Conservation (phyloP, 2,113 vertebrate genomes). For the Cochlearius cochlearius region DNA sequence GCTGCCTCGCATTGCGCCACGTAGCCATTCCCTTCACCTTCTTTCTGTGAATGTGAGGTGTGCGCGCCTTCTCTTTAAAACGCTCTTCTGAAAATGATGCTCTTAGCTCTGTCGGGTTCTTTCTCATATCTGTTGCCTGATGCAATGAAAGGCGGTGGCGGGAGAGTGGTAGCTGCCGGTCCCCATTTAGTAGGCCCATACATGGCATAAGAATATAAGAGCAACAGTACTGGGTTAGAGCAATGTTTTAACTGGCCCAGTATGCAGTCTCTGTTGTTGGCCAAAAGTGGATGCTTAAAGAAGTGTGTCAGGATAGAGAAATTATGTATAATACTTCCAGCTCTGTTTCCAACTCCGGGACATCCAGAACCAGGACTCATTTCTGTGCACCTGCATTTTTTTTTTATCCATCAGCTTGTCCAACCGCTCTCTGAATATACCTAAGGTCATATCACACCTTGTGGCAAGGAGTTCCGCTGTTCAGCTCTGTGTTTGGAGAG, state of each 20-base stretch:
- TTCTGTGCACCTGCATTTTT: not conserved
- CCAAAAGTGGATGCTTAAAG: not conserved
- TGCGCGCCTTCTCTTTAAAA: not conserved
- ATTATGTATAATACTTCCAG: not conserved
- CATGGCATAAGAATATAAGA: not conserved
- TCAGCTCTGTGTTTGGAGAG: not conserved
- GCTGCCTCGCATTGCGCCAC: not conserved
- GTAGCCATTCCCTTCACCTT: not conserved
- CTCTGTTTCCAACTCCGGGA: not conserved
- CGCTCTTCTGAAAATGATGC: not conserved
- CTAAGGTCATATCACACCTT: not conserved
- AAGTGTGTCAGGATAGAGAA: not conserved
- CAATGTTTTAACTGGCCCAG: not conserved
- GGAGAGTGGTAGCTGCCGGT: not conserved
- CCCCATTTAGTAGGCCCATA: not conserved
- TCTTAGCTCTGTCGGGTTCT: not conserved
- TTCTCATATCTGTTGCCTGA: not conserved
- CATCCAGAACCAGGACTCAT: not conserved
- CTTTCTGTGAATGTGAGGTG: not conserved
- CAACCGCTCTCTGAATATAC: accelerated
- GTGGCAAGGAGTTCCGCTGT: not conserved
- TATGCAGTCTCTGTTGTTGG: not conserved
- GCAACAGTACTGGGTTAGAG: not conserved
- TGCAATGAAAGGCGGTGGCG: not conserved
- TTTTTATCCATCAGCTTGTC: not conserved